Percentiles rank a stretch among this genome's conserved stretches.
phyloP scores from a whole-genome alignment of 2,113 vertebrate species.

The Progne subis region DNA sequence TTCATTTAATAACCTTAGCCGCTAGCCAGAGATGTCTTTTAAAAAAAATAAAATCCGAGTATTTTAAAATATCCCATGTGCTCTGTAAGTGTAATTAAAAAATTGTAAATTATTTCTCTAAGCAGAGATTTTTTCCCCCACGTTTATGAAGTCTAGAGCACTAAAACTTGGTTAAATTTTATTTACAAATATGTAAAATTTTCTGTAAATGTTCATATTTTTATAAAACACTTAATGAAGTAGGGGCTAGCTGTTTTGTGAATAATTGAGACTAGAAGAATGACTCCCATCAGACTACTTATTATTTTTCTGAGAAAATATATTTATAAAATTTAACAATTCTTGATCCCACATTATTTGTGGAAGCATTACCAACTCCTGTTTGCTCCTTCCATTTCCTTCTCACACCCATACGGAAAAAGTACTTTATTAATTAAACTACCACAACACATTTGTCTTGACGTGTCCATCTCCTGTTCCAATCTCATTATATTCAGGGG shows the following conservation, averaged over 20 bases:
- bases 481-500: background rate
- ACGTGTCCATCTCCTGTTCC: background rate
- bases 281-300: background rate
- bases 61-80: constrained; percentile 2
- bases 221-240: background rate
- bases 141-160: background rate
- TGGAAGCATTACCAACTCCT: background rate
- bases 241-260: background rate
- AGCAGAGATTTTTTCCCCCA: background rate
- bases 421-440: background rate
- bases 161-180: background rate
- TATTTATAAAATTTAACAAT: background rate
- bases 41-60: background rate
- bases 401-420: background rate
- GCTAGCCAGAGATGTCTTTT: background rate
- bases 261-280: background rate
- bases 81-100: background rate
- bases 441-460: background rate
- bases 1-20: background rate
- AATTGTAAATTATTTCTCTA: background rate
- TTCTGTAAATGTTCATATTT: background rate
- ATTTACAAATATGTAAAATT: background rate
- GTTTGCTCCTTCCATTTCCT: background rate
- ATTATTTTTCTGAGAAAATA: background rate
- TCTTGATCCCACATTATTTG: background rate